These are phyloP conservation scores for Siphlonurus alternatus DNA, from an alignment of 2,888 invertebrate genomes.

Conservation along the genomic window DNA sequence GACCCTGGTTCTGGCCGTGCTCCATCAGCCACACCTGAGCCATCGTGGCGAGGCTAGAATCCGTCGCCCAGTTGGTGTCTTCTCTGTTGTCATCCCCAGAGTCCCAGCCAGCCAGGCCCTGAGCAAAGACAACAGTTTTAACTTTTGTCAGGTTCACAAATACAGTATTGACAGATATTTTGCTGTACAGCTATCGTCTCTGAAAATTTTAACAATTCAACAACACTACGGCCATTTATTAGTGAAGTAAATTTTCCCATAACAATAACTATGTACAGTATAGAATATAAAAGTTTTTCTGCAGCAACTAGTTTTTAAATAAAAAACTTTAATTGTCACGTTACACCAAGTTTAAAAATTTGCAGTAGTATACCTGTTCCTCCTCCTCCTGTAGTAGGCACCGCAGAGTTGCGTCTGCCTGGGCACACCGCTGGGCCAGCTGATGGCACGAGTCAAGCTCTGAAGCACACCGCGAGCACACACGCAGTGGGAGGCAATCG, in stretches of 20 bases:
- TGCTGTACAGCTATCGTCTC: too few relatives aligned
- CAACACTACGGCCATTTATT: too few relatives aligned
- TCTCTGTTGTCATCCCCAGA: neutral
- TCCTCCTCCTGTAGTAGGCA: neutral
- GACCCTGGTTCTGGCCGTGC: neutral
- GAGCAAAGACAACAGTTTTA: too few relatives aligned
- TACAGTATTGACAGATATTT: too few relatives aligned
- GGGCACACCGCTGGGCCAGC: neutral
- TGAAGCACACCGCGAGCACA: neutral
- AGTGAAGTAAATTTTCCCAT: too few relatives aligned
- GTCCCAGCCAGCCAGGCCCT: neutral
- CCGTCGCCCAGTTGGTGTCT: neutral
- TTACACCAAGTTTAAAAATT: neutral
- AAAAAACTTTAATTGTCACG: neutral
- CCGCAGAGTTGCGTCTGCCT: neutral
- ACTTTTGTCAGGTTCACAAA: too few relatives aligned
- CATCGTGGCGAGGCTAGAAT: neutral
- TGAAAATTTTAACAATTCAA: too few relatives aligned
- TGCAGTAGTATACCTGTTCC: neutral
- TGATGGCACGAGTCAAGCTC: neutral
- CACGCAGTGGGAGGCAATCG: neutral
- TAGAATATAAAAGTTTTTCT: neutral
- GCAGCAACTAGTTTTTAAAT: neutral
- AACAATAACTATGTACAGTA: too few relatives aligned
- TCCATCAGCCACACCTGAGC: neutral